Percentiles rank a stretch among this genome's conserved stretches.
Conservation (phyloP, 2,888 invertebrate species). For the Dione vanillae region DNA sequence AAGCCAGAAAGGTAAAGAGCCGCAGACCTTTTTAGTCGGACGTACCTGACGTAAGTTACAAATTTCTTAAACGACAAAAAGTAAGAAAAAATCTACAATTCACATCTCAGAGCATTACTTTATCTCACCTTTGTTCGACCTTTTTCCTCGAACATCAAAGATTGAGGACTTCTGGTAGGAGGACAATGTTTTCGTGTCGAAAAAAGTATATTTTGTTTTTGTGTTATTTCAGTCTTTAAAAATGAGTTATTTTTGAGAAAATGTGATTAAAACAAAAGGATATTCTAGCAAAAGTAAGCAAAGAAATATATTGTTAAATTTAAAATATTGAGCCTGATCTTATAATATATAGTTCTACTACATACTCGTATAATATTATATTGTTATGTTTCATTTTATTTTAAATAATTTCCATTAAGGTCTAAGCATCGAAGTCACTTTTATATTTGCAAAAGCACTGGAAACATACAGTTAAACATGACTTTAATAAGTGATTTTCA, state of each 20-base stretch:
- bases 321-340: too few species aligned
- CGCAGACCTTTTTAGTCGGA: constrained; percentile 23
- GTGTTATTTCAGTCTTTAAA: background rate
- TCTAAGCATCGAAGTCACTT: too few species aligned
- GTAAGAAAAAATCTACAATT: constrained; percentile 42
- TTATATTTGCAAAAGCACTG: too few species aligned
- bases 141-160: constrained; percentile 58
- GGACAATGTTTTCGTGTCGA: background rate
- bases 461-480: too few species aligned
- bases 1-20: constrained; percentile 22
- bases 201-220: background rate
- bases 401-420: too few species aligned
- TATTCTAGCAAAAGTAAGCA: too few species aligned
- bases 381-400: too few species aligned
- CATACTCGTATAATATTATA: too few species aligned
- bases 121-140: constrained; percentile 57
- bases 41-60: constrained; percentile 38
- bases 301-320: too few species aligned
- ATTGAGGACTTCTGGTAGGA: constrained; percentile 53
- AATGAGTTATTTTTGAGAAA: background rate
- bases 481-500: too few species aligned
- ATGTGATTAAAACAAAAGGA: too few species aligned
- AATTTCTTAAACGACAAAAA: constrained; percentile 45
- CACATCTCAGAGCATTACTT: constrained; percentile 50
- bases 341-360: too few species aligned